Base-by-base conservation (phyloP, 2,888 invertebrate species). In the Lasioglossum villosulum region DNA sequence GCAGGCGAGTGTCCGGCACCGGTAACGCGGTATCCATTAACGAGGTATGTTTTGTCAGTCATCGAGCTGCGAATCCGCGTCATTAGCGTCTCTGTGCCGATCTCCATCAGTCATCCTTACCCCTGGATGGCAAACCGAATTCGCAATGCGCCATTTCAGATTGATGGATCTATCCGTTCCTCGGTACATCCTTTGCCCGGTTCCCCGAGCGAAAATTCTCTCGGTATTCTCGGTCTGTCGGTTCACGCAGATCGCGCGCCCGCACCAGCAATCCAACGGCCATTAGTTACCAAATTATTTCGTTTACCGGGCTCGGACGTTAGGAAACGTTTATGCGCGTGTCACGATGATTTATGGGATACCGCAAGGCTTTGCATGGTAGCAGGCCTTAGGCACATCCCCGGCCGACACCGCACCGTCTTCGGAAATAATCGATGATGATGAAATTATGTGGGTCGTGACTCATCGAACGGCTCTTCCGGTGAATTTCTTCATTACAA, bases 41-140 rank as follows among this genome's bases (percentile, higher is more conserved):
- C 86, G 72, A 75, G 59, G 83, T 83, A 90, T 91, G 88, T 89
- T 92, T 90, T 88, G 86, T 83, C 82, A 84, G 88, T 91, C 83
- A 86, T 85, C 82, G 79, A 87, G 74, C 81, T 70, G 80, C 76
- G 79, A 83, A 85, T 88, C 78, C 87, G 86, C 86, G 90, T 93
- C 93, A 92, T 92, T 92, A 92, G 91, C 91, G 88, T 87, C 84
- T 89, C 87, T 82, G 88, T 83, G 63, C 86, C 90, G 88, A 86
- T 89, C 79, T 86, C 91, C 93, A 93, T 93, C 93, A 92, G 92
- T 94, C 93, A 94, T 93, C 90, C 91, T 93, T 91, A 91, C 89
- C 90, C 91, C 80, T n/a, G 83, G 81, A 89, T 84, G 92, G 91
- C 92, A 93, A 75, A 91, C 89, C 90, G 91, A 91, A 91, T 92